Base-by-base conservation (phyloP, 2,113 vertebrate species). In the Pelecanus crispus region DNA sequence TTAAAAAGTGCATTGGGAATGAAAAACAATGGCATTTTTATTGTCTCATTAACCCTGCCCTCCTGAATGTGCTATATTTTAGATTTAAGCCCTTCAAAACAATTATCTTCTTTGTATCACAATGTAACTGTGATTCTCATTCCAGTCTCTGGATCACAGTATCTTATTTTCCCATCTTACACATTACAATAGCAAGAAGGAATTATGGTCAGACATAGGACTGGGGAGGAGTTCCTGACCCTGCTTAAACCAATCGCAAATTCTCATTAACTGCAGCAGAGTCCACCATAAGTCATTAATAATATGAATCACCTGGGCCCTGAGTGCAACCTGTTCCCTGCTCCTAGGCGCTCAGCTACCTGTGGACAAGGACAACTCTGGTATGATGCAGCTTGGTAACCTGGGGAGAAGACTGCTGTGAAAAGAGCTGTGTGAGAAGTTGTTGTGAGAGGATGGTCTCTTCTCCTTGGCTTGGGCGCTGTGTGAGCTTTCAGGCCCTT, bases 241-340 rank as follows among this genome's bases (percentile, higher is more conserved):
- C 40, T 47, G n/a, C 29, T 68, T 47, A 87, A 87, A 61, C 12
- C 44, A 59, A 25, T 47, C 36, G 38, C 77, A 73, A 70, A 61
- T 47, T 81, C 17, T 40, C 63, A 59, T 72, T 70, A 45, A 21
- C 29, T 42, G 47, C 44, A 63, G 22, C 6, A 0, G 34, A 58
- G 26, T 29, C 36, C 70, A 20, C 3, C 9, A 1, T 9, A 47
- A 91, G 21, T 17, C 71, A 36, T 21, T 15, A 7, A 34, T 0
- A 26, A 6, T 4, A 2, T 5, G 28, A 62, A 34, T 71, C n/a
- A 17, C 31, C 26, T 49, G 53, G 42, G n/a, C 42, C 28, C 55
- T 4, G 78, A 6, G 78, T 2, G 1, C 65, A 26, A n/a, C 65
- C 38, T 5, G 5, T 17, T 7, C 4, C 8, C 16, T 20, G 1